phyloP scores from a whole-genome alignment of 1,140 invertebrate genomes.

The Himalopsyche phryganea region DNA sequence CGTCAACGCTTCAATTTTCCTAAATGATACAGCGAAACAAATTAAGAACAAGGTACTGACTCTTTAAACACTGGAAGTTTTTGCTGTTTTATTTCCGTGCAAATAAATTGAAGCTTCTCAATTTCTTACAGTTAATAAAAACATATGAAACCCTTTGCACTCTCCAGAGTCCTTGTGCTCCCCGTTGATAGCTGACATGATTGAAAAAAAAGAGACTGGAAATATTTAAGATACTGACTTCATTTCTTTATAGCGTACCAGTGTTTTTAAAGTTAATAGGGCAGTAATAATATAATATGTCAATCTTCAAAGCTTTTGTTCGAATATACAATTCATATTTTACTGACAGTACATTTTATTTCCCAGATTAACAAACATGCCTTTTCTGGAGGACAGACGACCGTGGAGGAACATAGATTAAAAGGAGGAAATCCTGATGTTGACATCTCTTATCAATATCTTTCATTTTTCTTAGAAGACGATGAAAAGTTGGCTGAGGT shows the following conservation, averaged over 20 bases:
- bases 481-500: conserved; percentile 85
- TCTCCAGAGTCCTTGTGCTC: too few species aligned
- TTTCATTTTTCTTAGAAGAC: conserved; percentile 94
- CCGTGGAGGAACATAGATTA: conserved; percentile 82
- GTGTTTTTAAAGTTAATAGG: too few species aligned
- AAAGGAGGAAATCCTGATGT: conserved; percentile 93
- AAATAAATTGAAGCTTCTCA: background rate
- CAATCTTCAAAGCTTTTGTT: too few species aligned
- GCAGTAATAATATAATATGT: too few species aligned
- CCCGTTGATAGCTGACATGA: too few species aligned
- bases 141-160: too few species aligned
- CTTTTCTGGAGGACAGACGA: conserved; percentile 93
- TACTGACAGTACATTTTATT: background rate
- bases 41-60: conserved; percentile 91
- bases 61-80: conserved; percentile 23
- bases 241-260: too few species aligned
- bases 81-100: conserved; percentile 3
- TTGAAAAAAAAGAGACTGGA: too few species aligned
- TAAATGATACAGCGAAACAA: conserved; percentile 93
- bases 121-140: conserved; percentile 1
- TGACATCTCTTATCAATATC: conserved; percentile 96
- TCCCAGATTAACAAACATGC: conserved; percentile 93
- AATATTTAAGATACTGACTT: too few species aligned
- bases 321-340: too few species aligned
- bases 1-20: conserved; percentile 88